Percentiles rank a stretch among this genome's conserved stretches.
These are phyloP conservation scores for Drosophila phalerata DNA, from an alignment of 2,888 invertebrate genomes.

Conservation along the genomic window DNA sequence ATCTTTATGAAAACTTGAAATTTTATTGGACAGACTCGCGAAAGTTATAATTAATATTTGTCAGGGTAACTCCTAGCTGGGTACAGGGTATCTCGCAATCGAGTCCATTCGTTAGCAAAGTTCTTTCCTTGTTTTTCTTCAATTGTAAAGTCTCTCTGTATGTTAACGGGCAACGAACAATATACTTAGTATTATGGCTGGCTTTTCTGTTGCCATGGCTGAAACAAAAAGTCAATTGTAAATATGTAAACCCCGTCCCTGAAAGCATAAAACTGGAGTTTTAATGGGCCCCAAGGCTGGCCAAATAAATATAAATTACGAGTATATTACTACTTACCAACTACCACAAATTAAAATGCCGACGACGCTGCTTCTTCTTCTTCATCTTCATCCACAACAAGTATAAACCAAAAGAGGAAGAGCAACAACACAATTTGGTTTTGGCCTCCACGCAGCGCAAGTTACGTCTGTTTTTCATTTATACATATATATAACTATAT, in stretches of 20 bases:
- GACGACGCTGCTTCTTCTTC: conserved; percentile 21
- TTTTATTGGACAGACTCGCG: too few species aligned
- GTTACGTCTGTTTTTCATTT: conserved; percentile 49
- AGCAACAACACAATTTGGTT: conserved; percentile 26
- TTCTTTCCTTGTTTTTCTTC: conserved; percentile 7
- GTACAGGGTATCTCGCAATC: conserved; percentile 10
- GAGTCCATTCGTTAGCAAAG: conserved; percentile 5
- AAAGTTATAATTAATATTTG: too few species aligned
- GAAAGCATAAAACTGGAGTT: conserved; percentile 69
- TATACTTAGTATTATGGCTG: conserved; percentile 11
- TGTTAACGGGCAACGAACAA: not conserved
- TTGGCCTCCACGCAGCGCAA: conserved; percentile 67
- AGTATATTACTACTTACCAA: conserved; percentile 57
- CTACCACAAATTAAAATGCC: conserved; percentile 70
- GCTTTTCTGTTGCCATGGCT: conserved; percentile 31
- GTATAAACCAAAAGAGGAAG: not conserved
- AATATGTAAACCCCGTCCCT: conserved; percentile 68
- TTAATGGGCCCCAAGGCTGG: conserved; percentile 78
- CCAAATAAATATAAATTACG: conserved; percentile 72
- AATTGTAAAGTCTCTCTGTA: not conserved
- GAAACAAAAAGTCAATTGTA: conserved; percentile 70
- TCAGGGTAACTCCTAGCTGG: not conserved
- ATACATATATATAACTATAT: conserved; percentile 21
- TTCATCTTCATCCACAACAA: conserved; percentile 28
- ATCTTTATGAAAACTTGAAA: not conserved